Evolutionary conservation across 2,113 vertebrate species (phyloP), one percentile per base, ranked within the genome.

Genomic region (Hemiprocne comata): DNA sequence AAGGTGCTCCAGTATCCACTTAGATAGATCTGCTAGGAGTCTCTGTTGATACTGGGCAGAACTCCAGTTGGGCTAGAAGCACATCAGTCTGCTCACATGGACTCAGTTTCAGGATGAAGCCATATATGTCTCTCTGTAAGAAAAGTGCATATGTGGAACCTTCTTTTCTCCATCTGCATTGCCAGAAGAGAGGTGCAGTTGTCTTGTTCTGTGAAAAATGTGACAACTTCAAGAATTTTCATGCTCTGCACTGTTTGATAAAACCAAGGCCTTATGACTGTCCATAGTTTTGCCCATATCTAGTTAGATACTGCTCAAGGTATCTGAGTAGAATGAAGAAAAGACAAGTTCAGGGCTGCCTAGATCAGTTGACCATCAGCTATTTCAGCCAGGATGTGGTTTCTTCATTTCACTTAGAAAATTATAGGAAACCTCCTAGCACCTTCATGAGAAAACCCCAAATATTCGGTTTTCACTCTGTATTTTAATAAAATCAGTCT

Each of bases 101-200:
- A 38, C 34, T 71, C 26, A 13, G 23, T 74, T 60, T 60, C 65
- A 58, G 44, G 51, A 21, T 26, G 44, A 66, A 61, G 31, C 13
- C 0, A 0, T 71, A 38, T 2, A 2, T 17, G 2, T 70, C 25
- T 55, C 31, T 73, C 13, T 42, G 4, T 48, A 60, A 76, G 15
- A 36, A 26, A 66, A 69, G 11, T 15, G 7, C 17, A 36, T 69
- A 20, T 4, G 11, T 44, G n/a, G 34, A 86, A 66, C 16, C 11
- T 75, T 34, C 14, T 66, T 87, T 89, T 65, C 15, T 65, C 40
- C 6, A 28, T 28, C 26, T 67, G 19, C 13, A 13, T n/a, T 79
- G 46, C 33, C 10, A 25, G 44, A 51, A 8, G 14, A 79, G 28
- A 64, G 50, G 17, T 72, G 38, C 20, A 51, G 12, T 48, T 81